These are phyloP conservation scores for Capreolus pygargus DNA, from an alignment of 2,113 vertebrate species.

Conservation along the genomic window DNA sequence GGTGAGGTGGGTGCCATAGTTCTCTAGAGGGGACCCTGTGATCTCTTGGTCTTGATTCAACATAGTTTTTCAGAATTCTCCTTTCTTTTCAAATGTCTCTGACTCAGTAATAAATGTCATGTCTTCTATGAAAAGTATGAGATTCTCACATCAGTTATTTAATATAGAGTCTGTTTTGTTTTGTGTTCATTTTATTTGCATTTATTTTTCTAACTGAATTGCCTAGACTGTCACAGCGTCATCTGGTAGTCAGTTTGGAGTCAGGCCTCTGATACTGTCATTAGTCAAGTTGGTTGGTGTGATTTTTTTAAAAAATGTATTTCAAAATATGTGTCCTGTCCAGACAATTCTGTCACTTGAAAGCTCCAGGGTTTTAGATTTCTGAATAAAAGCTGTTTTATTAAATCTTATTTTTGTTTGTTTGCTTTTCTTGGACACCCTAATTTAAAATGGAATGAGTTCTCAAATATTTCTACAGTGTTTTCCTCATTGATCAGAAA, in stretches of 20 bases:
- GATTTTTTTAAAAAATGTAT: not conserved
- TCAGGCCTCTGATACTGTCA: not conserved
- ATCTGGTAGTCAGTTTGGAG: not conserved
- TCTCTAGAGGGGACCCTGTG: not conserved
- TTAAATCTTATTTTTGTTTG: not conserved
- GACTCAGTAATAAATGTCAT: not conserved
- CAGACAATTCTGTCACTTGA: not conserved
- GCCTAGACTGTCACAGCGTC: not conserved
- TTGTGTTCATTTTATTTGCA: not conserved
- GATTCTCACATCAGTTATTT: not conserved
- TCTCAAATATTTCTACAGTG: not conserved
- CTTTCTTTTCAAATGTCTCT: not conserved
- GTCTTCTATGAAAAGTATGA: not conserved
- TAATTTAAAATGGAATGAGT: not conserved
- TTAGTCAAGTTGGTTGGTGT: not conserved
- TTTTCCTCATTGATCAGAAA: not conserved
- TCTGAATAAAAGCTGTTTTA: not conserved
- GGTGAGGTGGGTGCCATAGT: rapidly evolving
- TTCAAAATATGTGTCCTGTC: not conserved
- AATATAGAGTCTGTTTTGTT: not conserved
- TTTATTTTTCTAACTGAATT: not conserved
- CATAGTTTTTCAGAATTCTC: not conserved
- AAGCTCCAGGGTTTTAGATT: not conserved
- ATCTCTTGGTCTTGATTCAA: not conserved
- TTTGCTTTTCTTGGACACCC: not conserved